Evolutionary conservation across 2,797 vertebrate species (phyloP), one percentile per base, ranked within the genome.

Genomic region (Labeo calbasu): DNA sequence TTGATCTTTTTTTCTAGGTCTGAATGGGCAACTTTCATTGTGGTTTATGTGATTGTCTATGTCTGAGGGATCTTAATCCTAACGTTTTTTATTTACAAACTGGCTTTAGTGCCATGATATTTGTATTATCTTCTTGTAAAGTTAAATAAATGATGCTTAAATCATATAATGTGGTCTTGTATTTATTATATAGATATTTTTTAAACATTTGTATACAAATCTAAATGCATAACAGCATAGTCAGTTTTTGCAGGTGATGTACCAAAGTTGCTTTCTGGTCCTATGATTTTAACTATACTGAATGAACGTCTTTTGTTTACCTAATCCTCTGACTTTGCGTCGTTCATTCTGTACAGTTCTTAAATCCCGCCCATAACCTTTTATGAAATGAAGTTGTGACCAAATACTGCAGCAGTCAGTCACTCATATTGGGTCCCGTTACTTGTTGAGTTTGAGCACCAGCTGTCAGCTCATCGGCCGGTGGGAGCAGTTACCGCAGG

Each of bases 381-480:
- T 82, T 88, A 79, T 10, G 85, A 75, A 46, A 55, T 13, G 23
- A 69, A 82, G 73, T 76, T 59, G 73, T 76, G 82, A 55, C 77
- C 84, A 83, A 79, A 79, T 81, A 79, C 48, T 73, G 86, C 88
- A 72, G 53, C 76, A 6, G 88, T 86, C 73, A 17, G 83, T 88
- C 82, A 85, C 90, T 90, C 88, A 88, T 90, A 91, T 89, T 85
- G 89, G 89, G 86, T 83, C 89, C 85, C 61, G 88, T 90, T 89
- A 91, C 90, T 90, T 91, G 90, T 87, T 86, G 89, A 85, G 85
- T 84, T 78, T 77, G 9, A 85, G 87, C 82, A 82, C 79, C 83
- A 90, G 88, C 91, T 87, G 86, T 82, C 32, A 69, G 78, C 36
- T 81, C 75, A 83, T 80, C 80, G 66, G 81, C 84, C 84, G 87